These are phyloP conservation scores for Epistrophella euchroma DNA, from an alignment of 2,888 invertebrate genomes.

Conservation along the genomic window DNA sequence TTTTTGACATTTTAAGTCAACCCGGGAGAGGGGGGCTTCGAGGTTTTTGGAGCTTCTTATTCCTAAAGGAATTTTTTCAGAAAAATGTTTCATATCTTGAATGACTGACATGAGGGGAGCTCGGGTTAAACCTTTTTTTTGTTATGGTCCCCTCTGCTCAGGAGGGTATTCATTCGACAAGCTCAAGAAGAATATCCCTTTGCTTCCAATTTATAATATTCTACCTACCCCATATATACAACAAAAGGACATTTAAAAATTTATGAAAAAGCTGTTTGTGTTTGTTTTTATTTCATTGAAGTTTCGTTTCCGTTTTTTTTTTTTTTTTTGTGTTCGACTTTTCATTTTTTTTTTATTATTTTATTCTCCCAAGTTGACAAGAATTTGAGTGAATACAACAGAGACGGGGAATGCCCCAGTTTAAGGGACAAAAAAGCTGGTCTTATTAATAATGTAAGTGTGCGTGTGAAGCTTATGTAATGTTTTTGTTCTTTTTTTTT, in stretches of 20 bases:
- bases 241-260: constrained; percentile 72
- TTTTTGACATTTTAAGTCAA: constrained; percentile 45
- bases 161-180: constrained; percentile 16
- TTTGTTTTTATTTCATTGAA: constrained; percentile 69
- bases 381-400: constrained; percentile 50
- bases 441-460: constrained; percentile 73
- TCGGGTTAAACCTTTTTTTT: constrained; percentile 49
- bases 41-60: constrained; percentile 18
- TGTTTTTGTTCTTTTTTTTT: constrained; percentile 41
- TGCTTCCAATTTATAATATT: constrained; percentile 45
- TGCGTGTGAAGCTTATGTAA: constrained; percentile 73
- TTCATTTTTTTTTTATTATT: constrained; percentile 55
- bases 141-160: background rate
- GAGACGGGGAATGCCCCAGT: constrained; percentile 62
- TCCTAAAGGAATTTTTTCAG: constrained; percentile 56
- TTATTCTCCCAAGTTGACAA: constrained; percentile 62
- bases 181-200: constrained; percentile 32
- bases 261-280: constrained; percentile 73
- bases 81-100: constrained; percentile 45
- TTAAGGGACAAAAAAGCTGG: constrained; percentile 62
- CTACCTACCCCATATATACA: constrained; percentile 12
- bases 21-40: background rate
- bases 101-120: constrained; percentile 28
- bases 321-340: constrained; percentile 11
- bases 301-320: constrained; percentile 55